Evolutionary conservation across 2,797 vertebrate species (phyloP).

Genomic region (Crocidura indochinensis): DNA sequence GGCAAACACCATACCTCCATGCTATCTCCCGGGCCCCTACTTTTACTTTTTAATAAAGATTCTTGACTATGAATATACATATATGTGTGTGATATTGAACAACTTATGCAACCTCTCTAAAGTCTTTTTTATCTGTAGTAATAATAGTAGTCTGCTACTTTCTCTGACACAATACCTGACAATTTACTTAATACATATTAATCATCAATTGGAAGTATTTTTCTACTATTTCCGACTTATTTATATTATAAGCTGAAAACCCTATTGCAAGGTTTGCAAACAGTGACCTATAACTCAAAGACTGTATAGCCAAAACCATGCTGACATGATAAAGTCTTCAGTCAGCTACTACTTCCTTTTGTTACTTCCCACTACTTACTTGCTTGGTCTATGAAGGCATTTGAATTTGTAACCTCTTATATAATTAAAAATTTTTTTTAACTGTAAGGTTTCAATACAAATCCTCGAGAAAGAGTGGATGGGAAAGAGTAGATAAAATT

Average conservation of each 20-base stretch:
- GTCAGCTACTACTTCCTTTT: background rate
- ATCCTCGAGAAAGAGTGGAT: background rate
- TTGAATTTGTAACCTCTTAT: conserved; percentile 2
- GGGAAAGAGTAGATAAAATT: background rate
- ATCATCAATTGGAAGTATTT: background rate
- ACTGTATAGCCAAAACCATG: background rate
- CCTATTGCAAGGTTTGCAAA: background rate
- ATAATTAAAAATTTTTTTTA: background rate
- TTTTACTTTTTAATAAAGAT: too few species aligned
- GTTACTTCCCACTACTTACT: background rate
- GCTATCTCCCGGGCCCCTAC: too few species aligned
- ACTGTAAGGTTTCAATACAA: background rate
- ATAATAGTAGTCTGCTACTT: background rate
- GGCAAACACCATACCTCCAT: too few species aligned
- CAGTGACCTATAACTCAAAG: background rate
- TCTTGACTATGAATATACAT: background rate
- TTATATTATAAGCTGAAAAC: conserved; percentile 40
- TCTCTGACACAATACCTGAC: background rate
- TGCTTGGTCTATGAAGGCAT: background rate
- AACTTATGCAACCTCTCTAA: background rate
- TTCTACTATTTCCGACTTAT: background rate
- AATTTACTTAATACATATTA: background rate
- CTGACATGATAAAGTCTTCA: background rate
- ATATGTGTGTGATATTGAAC: too few species aligned
- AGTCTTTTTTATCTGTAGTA: conserved; percentile 25